Evolutionary conservation across 2,888 invertebrate genomes (phyloP).

Genomic region (Stenoptilia bipunctidactyla): DNA sequence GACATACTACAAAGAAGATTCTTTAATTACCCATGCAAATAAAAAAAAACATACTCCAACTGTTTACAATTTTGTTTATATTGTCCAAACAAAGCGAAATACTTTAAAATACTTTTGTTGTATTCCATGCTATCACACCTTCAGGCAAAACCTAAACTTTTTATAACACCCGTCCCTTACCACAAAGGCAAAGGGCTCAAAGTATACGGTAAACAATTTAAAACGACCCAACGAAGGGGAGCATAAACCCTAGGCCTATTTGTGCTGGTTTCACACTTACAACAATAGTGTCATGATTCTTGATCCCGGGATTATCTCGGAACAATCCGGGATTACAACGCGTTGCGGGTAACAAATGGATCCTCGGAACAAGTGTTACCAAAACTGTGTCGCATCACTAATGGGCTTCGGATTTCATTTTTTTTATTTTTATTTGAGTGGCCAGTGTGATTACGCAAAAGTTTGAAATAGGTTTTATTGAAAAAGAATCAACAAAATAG

Average conservation of each 20-base stretch:
- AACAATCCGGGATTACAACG: conserved; percentile 60
- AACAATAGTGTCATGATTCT: conserved; percentile 72
- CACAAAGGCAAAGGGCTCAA: not conserved
- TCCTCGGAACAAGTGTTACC: conserved; percentile 40
- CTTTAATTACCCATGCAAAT: too few species aligned
- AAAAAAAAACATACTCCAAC: too few species aligned
- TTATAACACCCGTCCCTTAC: not conserved
- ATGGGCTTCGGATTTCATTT: conserved; percentile 52
- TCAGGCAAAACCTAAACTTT: not conserved
- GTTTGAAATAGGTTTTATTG: too few species aligned
- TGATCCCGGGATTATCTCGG: conserved; percentile 65
- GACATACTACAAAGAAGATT: too few species aligned
- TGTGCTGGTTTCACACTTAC: conserved; percentile 72
- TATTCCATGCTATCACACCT: not conserved
- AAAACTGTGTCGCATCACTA: conserved; percentile 27
- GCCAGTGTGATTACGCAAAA: not conserved
- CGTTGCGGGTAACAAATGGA: conserved; percentile 67
- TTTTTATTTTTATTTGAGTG: conserved; percentile 23
- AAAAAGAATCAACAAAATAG: too few species aligned
- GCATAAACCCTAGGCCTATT: conserved; percentile 56
- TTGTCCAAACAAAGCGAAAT: too few species aligned
- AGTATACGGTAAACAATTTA: not conserved
- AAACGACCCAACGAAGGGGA: conserved; percentile 19
- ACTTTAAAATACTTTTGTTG: too few species aligned
- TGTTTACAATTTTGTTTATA: too few species aligned